Evolutionary conservation across 2,888 invertebrate species (phyloP).

Genomic region (Deilephila elpenor): DNA sequence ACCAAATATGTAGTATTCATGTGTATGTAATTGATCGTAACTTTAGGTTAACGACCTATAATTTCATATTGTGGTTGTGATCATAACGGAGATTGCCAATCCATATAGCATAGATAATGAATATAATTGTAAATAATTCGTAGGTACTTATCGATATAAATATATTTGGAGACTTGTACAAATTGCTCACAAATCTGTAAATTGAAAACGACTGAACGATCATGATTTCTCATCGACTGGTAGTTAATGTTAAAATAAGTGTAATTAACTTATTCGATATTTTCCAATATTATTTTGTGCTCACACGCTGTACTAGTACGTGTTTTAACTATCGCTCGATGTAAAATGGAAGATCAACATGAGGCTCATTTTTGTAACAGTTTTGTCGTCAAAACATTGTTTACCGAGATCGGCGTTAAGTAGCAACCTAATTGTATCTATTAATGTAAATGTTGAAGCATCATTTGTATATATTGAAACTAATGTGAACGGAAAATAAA

Average conservation of each 20-base stretch:
- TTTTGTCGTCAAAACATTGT: conserved; percentile 69
- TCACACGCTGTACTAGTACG: conserved; percentile 19
- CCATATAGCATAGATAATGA: conserved; percentile 68
- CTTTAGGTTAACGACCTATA: conserved; percentile 47
- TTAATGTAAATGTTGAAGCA: conserved; percentile 79
- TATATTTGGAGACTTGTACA: conserved; percentile 83
- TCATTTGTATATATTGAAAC: conserved; percentile 84
- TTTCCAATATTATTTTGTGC: conserved; percentile 24
- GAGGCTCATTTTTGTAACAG: conserved; percentile 71
- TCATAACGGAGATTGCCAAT: conserved; percentile 81
- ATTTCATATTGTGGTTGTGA: conserved; percentile 83
- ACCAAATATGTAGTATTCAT: conserved; percentile 41
- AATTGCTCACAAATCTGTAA: conserved; percentile 81
- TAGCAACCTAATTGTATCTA: conserved; percentile 72
- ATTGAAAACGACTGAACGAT: conserved; percentile 81
- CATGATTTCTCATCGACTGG: conserved; percentile 79
- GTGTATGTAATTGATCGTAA: conserved; percentile 46
- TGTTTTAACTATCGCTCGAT: conserved; percentile 57
- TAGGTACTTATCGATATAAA: conserved; percentile 70
- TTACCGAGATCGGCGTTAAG: conserved; percentile 62
- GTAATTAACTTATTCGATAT: conserved; percentile 34
- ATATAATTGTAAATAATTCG: conserved; percentile 70
- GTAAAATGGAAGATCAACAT: conserved; percentile 50
- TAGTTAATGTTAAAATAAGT: conserved; percentile 62
- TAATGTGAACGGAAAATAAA: conserved; percentile 77